These are phyloP conservation scores for Falco peregrinus DNA, from an alignment of 2,797 vertebrate species.

Conservation along the genomic window DNA sequence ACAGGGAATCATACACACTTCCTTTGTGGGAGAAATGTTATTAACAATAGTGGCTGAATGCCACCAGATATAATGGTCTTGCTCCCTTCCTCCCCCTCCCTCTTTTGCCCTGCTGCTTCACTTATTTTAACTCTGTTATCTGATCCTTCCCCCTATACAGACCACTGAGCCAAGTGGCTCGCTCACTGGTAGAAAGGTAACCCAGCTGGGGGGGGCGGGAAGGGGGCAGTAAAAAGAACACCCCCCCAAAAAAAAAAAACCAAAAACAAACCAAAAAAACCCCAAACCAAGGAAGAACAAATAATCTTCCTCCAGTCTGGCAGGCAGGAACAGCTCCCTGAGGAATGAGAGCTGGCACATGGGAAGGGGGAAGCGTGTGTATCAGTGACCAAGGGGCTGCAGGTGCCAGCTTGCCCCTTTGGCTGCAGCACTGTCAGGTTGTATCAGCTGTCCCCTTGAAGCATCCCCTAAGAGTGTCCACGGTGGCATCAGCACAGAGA, in stretches of 20 bases:
- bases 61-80: neutral
- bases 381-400: accelerated
- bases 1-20: neutral
- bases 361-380: accelerated
- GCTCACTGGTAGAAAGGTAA: neutral
- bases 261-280: no score
- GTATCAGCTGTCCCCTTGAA: neutral
- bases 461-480: no score
- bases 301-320: neutral
- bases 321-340: neutral
- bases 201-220: neutral
- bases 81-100: neutral
- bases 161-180: neutral
- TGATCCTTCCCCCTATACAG: neutral
- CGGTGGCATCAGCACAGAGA: neutral
- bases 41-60: constrained; percentile 34
- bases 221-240: no score
- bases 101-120: constrained; percentile 39
- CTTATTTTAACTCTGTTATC: neutral
- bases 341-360: neutral
- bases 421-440: neutral
- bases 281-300: neutral
- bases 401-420: neutral
- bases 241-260: no score
- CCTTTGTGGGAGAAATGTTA: neutral